Base-by-base conservation (phyloP, 2,888 invertebrate species). In the Pherbina coryleti region DNA sequence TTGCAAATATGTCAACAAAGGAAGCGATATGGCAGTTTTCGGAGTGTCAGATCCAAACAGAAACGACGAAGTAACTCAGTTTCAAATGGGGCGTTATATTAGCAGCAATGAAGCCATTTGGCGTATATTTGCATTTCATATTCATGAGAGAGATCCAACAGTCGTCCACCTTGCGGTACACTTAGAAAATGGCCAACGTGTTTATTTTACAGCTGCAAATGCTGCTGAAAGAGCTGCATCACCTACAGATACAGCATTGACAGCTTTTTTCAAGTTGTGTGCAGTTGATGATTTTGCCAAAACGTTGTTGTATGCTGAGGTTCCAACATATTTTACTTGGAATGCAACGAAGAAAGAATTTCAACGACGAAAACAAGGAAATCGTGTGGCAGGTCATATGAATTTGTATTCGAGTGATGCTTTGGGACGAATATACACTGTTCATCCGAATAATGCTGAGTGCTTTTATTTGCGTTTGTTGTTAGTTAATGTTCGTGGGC, bases 301-400 rank as follows among this genome's bases (percentile, higher is more conserved):
- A 84, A 87, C 88, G 49, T 80, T 86, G 82, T 80, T 87, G 25
- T 87, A 87, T 81, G 82, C 83, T 25, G 86, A 88, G 79, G 83
- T 87, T 82, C 86, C 87, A 81, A 73, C 75, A 70, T 86, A 86
- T 84, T 86, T 80, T 72, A 79, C 69, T 37, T 80, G 76, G 78
- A 79, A 76, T 73, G 44, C 49, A 64, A 84, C 84, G 75, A 80
- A 82, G 76, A 87, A 85, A 79, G 83, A 83, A 81, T 88, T 85
- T n/a, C n/a, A n/a, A n/a, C n/a, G n/a, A n/a, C n/a, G n/a, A n/a
- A n/a, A n/a, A n/a, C n/a, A n/a, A n/a, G 78, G 84, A 77, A 81
- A 79, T 64, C 80, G 83, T 80, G 83, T 85, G 83, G 79, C 76
- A 80, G 84, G 80, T 72, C 79, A 83, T 74, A 73, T 81, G 70